Evolutionary conservation across 2,113 vertebrate species (phyloP).

Genomic region (Tyrannus savana): DNA sequence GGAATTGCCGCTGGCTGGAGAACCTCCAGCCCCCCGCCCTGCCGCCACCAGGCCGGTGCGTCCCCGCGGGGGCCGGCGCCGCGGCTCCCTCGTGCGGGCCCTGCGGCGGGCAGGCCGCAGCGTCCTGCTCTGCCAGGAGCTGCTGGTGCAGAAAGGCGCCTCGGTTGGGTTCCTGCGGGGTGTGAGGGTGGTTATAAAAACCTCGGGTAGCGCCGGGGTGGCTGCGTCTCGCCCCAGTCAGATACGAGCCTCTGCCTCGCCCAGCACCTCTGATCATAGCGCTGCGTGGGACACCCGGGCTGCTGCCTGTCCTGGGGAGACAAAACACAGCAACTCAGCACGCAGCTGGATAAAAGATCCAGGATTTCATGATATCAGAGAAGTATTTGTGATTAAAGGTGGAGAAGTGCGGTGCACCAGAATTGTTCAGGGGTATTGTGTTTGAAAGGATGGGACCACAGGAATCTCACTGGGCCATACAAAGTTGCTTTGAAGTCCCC

Average conservation of each 20-base stretch:
- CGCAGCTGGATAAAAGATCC: not conserved
- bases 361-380: not conserved
- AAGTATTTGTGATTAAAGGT: not conserved
- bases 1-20: not conserved
- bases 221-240: not conserved
- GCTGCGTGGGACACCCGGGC: not conserved
- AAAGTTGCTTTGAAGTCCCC: not conserved
- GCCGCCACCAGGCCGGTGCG: not conserved
- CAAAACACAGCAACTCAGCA: not conserved
- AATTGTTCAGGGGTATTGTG: not conserved
- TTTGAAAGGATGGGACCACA: not conserved
- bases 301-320: not conserved
- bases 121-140: constrained; percentile 73
- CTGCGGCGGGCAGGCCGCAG: constrained; percentile 49
- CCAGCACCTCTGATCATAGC: not conserved
- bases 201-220: not conserved
- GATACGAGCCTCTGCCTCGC: not conserved
- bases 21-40: rapidly evolving
- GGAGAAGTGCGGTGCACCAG: not conserved
- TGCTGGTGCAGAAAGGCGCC: constrained; percentile 68
- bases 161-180: not conserved
- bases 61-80: not conserved
- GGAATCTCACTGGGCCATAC: not conserved
- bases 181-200: not conserved
- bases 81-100: not conserved